Base-by-base conservation (phyloP, 2,113 vertebrate species). In the Numenius arquata region DNA sequence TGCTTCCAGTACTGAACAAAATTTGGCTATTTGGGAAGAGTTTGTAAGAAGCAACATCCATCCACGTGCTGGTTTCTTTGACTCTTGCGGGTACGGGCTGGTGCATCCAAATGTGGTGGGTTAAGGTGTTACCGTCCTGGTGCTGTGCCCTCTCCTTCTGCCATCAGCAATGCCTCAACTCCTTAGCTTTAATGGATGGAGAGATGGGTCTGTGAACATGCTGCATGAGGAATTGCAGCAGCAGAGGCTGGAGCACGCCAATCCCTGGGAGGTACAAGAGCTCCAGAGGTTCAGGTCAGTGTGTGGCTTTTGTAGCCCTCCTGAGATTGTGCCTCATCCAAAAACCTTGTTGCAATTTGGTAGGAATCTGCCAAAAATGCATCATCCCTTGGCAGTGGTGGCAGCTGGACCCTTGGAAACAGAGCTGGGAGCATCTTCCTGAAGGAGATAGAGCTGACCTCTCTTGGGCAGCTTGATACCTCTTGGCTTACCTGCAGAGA, bases 51-150 rank as follows among this genome's bases (percentile, higher is more conserved):
- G 34, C 32, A 38, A 22, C 38, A 19, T 1, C 8, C 14, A 32
- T 65, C 43, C 23, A 15, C 0, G 0, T 50, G 11, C 32, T 1
- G 1, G 20, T 59, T 50, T 62, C 41, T 70, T 76, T 48, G 47
- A 55, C 17, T 41, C 22, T 16, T 53, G 47, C 0, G 4, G 20
- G 67, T 41, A 23, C 48, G 40, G 26, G 41, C 32, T 32, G 50
- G 11, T 56, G 55, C 41, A 16, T 34, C 55, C 48, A 43, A 8
- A 55, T 70, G 70, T 5, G 32, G 26, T 62, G 62, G 55, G 21
- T 48, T 55, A 55, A 56, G 18, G 22, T 74, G 30, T 47, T 53
- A 12, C 43, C 47, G 53, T 53, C 45, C 40, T n/a, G 11, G 20
- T 40, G n/a, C 25, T 53, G 36, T 32, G 13, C 15, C 36, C 32